A percentile compares a stretch with the other conserved stretches of the same genome.
These are phyloP conservation scores for Agrotis clavis DNA, from an alignment of 2,888 invertebrate genomes.

Conservation along the genomic window DNA sequence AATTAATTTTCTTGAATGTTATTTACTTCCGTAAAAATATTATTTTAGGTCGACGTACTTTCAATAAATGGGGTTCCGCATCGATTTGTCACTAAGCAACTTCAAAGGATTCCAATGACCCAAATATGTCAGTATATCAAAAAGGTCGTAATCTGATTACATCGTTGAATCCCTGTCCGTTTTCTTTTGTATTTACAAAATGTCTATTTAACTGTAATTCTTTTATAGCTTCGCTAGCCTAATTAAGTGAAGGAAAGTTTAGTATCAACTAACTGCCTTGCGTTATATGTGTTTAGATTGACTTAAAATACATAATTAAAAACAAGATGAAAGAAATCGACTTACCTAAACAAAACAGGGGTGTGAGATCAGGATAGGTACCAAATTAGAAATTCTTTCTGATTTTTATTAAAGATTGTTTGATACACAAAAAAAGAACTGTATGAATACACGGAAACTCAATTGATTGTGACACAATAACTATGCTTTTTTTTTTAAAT, in stretches of 20 bases:
- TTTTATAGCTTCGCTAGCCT: constrained; percentile 59
- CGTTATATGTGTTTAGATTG: not conserved
- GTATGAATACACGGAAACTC: constrained; percentile 19
- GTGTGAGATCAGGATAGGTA: not conserved
- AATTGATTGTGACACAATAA: constrained; percentile 26
- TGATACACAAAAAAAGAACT: constrained; percentile 14
- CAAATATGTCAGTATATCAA: constrained; percentile 70
- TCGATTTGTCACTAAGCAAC: constrained; percentile 61
- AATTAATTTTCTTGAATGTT: constrained; percentile 8
- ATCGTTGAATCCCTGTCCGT: constrained; percentile 56
- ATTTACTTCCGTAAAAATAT: constrained; percentile 9
- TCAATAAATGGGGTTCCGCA: constrained; percentile 51
- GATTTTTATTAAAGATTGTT: not conserved
- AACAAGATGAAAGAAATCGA: not conserved
- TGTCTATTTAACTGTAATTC: constrained; percentile 58
- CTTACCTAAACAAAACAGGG: too few species aligned
- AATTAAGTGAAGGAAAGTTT: constrained; percentile 47
- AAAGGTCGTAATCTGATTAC: constrained; percentile 72
- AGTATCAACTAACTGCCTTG: constrained; percentile 12
- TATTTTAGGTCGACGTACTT: constrained; percentile 16
- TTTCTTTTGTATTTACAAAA: constrained; percentile 63
- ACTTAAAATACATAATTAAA: not conserved
- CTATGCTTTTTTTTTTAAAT: constrained; percentile 5
- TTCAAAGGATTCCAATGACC: constrained; percentile 75
- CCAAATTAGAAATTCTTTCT: constrained; percentile 3